These are phyloP conservation scores for Mythimna lalbum DNA, from an alignment of 2,888 invertebrate genomes.

Conservation along the genomic window DNA sequence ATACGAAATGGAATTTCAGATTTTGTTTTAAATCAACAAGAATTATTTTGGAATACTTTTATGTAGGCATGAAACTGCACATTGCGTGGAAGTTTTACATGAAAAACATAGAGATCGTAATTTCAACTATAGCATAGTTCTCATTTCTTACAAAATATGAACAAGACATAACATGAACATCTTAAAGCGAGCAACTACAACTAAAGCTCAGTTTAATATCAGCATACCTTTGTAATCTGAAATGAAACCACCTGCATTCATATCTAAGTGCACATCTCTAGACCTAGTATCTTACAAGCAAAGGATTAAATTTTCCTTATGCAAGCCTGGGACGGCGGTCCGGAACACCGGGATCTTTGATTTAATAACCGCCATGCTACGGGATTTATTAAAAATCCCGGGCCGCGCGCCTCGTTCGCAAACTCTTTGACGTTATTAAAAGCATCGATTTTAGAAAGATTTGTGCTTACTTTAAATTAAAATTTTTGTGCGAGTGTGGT, in stretches of 20 bases:
- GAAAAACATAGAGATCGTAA: neutral
- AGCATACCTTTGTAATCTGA: slow-evolving; percentile 35
- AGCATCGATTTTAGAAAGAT: slow-evolving; percentile 66
- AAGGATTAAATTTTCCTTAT: slow-evolving; percentile 66
- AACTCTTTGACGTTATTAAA: slow-evolving; percentile 72
- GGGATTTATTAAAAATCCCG: slow-evolving; percentile 71
- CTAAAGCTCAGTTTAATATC: slow-evolving; percentile 46
- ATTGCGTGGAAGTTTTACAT: too few species aligned
- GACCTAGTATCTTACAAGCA: slow-evolving; percentile 52
- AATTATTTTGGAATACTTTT: too few species aligned
- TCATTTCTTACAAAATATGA: neutral
- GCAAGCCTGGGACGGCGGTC: slow-evolving; percentile 48
- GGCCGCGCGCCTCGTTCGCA: slow-evolving; percentile 46
- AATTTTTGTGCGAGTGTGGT: slow-evolving; percentile 24
- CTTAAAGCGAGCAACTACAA: slow-evolving; percentile 4
- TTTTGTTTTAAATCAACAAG: neutral
- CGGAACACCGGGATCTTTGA: slow-evolving; percentile 67
- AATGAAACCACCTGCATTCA: slow-evolving; percentile 58
- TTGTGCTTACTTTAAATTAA: slow-evolving; percentile 49
- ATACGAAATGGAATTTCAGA: neutral
- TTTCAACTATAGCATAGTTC: neutral
- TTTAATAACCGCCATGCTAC: slow-evolving; percentile 72
- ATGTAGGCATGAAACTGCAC: too few species aligned
- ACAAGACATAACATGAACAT: slow-evolving; percentile 12
- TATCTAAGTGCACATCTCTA: slow-evolving; percentile 40